Conservation (phyloP, 2,113 vertebrate genomes). For the Siphamia tubifer region DNA sequence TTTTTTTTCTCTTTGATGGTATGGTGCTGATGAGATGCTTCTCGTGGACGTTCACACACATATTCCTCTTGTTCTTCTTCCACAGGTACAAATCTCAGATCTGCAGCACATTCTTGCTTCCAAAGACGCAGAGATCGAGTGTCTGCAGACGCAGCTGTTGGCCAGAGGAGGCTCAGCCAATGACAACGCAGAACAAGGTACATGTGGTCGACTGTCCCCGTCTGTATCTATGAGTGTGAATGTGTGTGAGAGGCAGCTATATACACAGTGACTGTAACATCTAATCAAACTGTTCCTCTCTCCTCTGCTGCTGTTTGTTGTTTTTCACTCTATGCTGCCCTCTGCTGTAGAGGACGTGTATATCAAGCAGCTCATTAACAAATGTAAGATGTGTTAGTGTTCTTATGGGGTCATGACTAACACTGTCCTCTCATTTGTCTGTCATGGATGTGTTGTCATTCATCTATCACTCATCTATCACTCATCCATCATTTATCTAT, state of each 20-base stretch:
- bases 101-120: slow-evolving; percentile 89
- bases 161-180: slow-evolving; percentile 76
- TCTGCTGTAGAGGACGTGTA: slow-evolving; percentile 87
- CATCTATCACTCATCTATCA: no score
- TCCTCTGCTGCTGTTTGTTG: slow-evolving; percentile 19
- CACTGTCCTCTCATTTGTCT: neutral
- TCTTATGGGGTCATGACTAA: neutral
- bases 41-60: slow-evolving; percentile 9
- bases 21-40: no score
- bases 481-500: no score
- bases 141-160: slow-evolving; percentile 88
- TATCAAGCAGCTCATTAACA: slow-evolving; percentile 90
- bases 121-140: slow-evolving; percentile 93
- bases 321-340: slow-evolving; percentile 59
- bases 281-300: slow-evolving; percentile 45
- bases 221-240: neutral
- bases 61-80: slow-evolving; percentile 3
- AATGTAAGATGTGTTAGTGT: slow-evolving; percentile 83
- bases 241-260: slow-evolving; percentile 16
- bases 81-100: slow-evolving; percentile 90
- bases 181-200: slow-evolving; percentile 90
- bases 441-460: no score
- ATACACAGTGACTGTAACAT: slow-evolving; percentile 28
- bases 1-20: no score
- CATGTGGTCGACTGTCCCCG: neutral